phyloP scores from a whole-genome alignment of 1,140 invertebrate genomes.

The Brachionus asplanchnoidis region DNA sequence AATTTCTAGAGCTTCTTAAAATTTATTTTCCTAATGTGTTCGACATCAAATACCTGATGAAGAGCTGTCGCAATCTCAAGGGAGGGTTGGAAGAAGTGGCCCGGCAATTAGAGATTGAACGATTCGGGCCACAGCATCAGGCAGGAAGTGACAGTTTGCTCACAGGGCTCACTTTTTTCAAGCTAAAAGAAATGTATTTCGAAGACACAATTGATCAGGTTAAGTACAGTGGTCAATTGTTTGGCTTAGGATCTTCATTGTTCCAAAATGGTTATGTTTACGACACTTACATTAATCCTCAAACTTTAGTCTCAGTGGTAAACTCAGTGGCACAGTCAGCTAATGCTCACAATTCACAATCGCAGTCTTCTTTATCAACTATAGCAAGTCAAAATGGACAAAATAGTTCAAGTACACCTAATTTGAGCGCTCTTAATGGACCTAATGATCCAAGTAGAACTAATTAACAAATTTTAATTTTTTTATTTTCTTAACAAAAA shows the following conservation, averaged over 20 bases:
- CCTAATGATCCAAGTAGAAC: conserved; percentile 1
- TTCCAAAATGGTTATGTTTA: conserved; percentile 38
- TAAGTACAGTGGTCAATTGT: conserved; percentile 88
- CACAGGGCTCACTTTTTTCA: conserved; percentile 96
- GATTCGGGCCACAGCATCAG: conserved; percentile 83
- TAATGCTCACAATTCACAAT: conserved; percentile 1
- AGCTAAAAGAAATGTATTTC: conserved; percentile 97
- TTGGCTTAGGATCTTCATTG: conserved; percentile 68
- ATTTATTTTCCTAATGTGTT: conserved; percentile 94
- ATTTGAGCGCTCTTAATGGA: not conserved
- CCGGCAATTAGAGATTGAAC: conserved; percentile 52
- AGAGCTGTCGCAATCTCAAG: conserved; percentile 93
- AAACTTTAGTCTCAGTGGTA: conserved; percentile 16
- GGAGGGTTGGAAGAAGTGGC: conserved; percentile 76
- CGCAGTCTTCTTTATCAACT: not conserved
- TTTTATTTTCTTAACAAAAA: not conserved
- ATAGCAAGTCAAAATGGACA: not conserved
- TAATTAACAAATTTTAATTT: not conserved
- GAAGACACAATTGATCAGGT: conserved; percentile 94
- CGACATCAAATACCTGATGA: conserved; percentile 97
- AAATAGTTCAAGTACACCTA: conserved; percentile 11
- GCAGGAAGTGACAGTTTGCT: conserved; percentile 93
- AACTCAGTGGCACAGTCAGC: conserved; percentile 8
- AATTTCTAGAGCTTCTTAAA: conserved; percentile 86
- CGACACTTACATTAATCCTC: conserved; percentile 24